These are phyloP conservation scores for Mythimna vitellina DNA, from an alignment of 2,888 invertebrate genomes.

Conservation along the genomic window DNA sequence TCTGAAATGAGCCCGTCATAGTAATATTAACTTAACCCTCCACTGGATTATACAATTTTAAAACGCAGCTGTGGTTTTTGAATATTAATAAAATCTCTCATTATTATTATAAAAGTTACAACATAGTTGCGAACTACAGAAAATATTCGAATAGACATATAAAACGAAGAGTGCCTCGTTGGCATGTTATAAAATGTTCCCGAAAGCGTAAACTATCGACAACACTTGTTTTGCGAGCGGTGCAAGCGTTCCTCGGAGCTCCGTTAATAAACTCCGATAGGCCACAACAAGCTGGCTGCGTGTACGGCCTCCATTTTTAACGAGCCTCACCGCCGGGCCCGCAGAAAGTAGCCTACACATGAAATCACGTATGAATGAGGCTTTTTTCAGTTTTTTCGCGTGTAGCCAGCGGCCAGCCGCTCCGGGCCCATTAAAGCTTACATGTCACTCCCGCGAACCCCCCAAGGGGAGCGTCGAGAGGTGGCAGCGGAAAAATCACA, in stretches of 20 bases:
- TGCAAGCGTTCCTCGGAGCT: slow-evolving; percentile 75
- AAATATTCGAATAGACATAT: neutral
- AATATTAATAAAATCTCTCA: too few relatives aligned
- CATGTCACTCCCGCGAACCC: slow-evolving; percentile 85
- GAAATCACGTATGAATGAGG: slow-evolving; percentile 90
- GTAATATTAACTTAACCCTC: slow-evolving; percentile 3
- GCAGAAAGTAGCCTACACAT: slow-evolving; percentile 90
- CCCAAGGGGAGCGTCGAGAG: slow-evolving; percentile 54
- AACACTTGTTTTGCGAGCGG: slow-evolving; percentile 78
- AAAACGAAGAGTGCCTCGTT: slow-evolving; percentile 23
- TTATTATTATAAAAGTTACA: neutral
- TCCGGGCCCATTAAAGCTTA: slow-evolving; percentile 89
- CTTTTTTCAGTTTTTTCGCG: slow-evolving; percentile 89
- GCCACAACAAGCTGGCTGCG: slow-evolving; percentile 87
- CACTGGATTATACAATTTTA: neutral
- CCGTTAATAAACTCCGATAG: slow-evolving; percentile 88
- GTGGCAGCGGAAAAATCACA: slow-evolving; percentile 84
- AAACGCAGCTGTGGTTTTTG: neutral
- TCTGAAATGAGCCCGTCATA: neutral
- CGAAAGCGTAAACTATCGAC: slow-evolving; percentile 65
- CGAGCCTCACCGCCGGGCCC: slow-evolving; percentile 87
- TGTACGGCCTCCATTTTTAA: slow-evolving; percentile 89
- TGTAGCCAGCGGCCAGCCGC: slow-evolving; percentile 86
- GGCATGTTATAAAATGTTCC: slow-evolving; percentile 46
- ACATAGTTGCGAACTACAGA: neutral